phyloP scores from a whole-genome alignment of 1,140 invertebrate species.

The Sitobion miscanthi region DNA sequence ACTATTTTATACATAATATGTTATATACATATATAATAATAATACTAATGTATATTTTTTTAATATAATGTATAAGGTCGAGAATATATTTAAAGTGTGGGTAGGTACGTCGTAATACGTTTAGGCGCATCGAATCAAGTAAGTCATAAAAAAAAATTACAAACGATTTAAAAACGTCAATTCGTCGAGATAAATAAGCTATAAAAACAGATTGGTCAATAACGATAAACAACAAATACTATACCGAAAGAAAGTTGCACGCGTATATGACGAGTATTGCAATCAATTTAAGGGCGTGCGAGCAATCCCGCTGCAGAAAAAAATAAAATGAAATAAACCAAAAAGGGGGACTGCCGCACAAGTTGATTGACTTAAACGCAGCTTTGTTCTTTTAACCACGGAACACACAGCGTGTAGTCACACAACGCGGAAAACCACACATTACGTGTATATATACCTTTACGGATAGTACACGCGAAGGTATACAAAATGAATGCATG shows the following conservation, averaged over 20 bases:
- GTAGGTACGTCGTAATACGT: not conserved
- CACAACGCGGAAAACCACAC: conserved; percentile 31
- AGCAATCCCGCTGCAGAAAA: not conserved
- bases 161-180: conserved; percentile 29
- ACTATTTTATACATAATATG: not conserved
- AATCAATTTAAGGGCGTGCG: conserved; percentile 43
- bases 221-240: not conserved
- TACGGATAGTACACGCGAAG: not conserved
- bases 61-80: not conserved
- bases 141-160: conserved; percentile 22
- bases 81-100: not conserved
- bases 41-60: not conserved
- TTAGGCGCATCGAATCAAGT: not conserved
- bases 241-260: conserved; percentile 11
- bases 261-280: not conserved
- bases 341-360: conserved; percentile 32
- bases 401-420: not conserved
- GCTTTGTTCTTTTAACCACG: conserved; percentile 47
- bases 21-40: not conserved
- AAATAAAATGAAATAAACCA: conserved; percentile 9
- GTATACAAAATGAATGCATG: conserved; percentile 24
- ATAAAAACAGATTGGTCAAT: conserved; percentile 40
- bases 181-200: conserved; percentile 23
- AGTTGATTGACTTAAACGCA: conserved; percentile 52
- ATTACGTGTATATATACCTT: not conserved